These are phyloP conservation scores for Penaeus japonicus DNA, from an alignment of 1,140 invertebrate species.

Conservation along the genomic window DNA sequence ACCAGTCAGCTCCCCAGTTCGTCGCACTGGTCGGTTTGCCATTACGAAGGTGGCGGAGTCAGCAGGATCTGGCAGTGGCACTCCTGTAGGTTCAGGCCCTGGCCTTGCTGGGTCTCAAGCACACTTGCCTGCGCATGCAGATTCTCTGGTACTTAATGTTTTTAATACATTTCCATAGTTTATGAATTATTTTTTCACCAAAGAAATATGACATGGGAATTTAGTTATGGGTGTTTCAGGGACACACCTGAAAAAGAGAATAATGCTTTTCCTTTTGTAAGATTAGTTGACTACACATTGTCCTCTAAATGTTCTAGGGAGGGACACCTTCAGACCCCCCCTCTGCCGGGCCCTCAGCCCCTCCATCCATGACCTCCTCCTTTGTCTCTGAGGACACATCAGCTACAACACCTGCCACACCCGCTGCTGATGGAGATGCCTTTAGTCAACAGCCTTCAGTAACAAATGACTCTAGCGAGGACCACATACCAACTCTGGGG, in stretches of 20 bases:
- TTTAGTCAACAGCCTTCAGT: not conserved
- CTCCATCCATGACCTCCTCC: conserved; percentile 45
- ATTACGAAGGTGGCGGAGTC: conserved; percentile 45
- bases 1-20: conserved; percentile 50
- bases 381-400: conserved; percentile 40
- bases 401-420: conserved; percentile 20
- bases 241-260: too few species aligned
- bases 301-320: conserved; percentile 13
- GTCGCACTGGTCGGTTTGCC: conserved; percentile 37
- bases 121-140: not conserved
- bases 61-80: conserved; percentile 16
- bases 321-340: conserved; percentile 26
- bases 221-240: too few species aligned
- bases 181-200: not conserved
- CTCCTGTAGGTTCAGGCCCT: not conserved
- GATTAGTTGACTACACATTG: not conserved
- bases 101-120: not conserved
- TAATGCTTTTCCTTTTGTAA: too few species aligned
- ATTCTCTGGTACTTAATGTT: conserved; percentile 16
- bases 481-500: not conserved
- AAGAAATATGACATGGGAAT: too few species aligned
- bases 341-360: not conserved
- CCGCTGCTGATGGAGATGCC: not conserved
- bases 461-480: conserved; percentile 14
- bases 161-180: not conserved